phyloP scores from a whole-genome alignment of 2,888 invertebrate genomes.

The Lamproptera curius region DNA sequence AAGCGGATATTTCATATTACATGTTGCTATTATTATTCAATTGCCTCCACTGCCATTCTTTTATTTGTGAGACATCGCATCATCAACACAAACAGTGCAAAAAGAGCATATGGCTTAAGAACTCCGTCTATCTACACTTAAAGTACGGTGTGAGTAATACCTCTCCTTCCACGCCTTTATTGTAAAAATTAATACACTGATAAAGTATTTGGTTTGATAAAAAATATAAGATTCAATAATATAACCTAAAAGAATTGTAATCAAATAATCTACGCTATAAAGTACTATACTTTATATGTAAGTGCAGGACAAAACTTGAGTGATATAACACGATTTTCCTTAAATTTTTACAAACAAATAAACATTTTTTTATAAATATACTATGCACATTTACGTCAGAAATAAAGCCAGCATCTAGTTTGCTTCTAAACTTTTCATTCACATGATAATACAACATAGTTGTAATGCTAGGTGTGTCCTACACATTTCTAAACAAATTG shows the following conservation, averaged over 20 bases:
- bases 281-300: no score
- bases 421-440: no score
- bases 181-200: constrained; percentile 2
- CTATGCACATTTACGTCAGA: no score
- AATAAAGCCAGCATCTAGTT: no score
- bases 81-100: not conserved
- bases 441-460: not conserved
- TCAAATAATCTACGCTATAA: no score
- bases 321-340: no score
- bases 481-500: constrained; percentile 11
- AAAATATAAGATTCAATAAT: constrained; percentile 1
- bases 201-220: constrained; percentile 4
- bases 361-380: no score
- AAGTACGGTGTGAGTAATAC: constrained; percentile 1
- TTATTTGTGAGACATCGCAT: constrained; percentile 20
- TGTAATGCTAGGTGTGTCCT: constrained; percentile 5
- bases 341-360: no score
- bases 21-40: constrained; percentile 66
- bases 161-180: constrained; percentile 1
- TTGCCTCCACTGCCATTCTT: constrained; percentile 49
- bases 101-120: not conserved
- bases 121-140: constrained; percentile 2
- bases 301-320: no score
- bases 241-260: constrained; percentile 17
- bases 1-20: constrained; percentile 59